phyloP scores from a whole-genome alignment of 2,888 invertebrate species.

The Brachylomia viminalis region DNA sequence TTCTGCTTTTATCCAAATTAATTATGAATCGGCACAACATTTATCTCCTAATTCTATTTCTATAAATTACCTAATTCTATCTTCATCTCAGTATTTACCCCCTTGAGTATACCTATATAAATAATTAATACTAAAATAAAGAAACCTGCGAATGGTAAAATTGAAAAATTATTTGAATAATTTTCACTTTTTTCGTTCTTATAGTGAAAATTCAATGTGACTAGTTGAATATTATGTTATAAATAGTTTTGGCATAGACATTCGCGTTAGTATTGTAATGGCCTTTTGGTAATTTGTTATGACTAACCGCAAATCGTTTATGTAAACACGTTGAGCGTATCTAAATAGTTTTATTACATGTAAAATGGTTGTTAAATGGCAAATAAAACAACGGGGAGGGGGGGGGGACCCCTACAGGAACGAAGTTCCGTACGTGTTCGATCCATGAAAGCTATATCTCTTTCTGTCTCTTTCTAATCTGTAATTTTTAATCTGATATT shows the following conservation, averaged over 20 bases:
- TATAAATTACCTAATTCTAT: background rate
- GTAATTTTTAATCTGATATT: too few relatives aligned
- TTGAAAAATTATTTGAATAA: background rate
- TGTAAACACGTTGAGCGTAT: slow-evolving; percentile 37
- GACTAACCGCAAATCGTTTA: slow-evolving; percentile 27
- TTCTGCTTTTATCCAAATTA: too few relatives aligned
- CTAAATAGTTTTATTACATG: slow-evolving; percentile 41
- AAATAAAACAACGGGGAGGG: background rate
- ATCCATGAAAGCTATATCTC: too few relatives aligned
- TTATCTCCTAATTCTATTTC: background rate
- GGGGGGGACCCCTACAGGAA: too few relatives aligned
- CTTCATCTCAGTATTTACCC: background rate
- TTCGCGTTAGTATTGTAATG: slow-evolving; percentile 28
- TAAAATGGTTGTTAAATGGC: slow-evolving; percentile 24
- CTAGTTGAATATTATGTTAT: slow-evolving; percentile 23
- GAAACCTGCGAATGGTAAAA: background rate
- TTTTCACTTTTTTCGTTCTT: background rate
- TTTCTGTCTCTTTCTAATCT: too few relatives aligned
- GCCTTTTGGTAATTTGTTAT: slow-evolving; percentile 42
- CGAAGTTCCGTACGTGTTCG: too few relatives aligned
- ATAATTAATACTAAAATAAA: background rate
- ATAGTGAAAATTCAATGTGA: slow-evolving; percentile 10
- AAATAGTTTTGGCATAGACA: slow-evolving; percentile 38
- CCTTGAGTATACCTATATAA: background rate
- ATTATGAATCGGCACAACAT: background rate